Base-by-base conservation (phyloP, 2,888 invertebrate species). In the Drosophila melanosoma region DNA sequence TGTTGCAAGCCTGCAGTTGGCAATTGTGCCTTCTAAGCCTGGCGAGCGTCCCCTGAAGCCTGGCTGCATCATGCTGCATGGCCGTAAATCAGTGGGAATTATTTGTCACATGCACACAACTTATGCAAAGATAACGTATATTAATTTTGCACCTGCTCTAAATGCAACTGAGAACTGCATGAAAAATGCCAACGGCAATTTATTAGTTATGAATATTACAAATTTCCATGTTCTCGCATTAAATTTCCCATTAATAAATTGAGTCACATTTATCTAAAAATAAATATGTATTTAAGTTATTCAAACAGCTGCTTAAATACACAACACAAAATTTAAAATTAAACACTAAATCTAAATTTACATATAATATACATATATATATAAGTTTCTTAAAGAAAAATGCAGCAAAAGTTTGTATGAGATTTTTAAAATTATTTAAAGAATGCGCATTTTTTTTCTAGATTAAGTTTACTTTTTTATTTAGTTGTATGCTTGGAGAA, bases 61-160 rank as follows among this genome's bases (percentile, higher is more conserved):
- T 29, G 26, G 5, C 29, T 35, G 69, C 58, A 69, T 56, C 35
- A 57, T 49, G 70, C 56, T 15, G 57, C 74, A 54, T 35, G 73
- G 36, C 65, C 88, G 81, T 86, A 86, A 86, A 86, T 86, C 88
- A 86, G 83, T 40, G 65, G 90, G 85, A 73, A 86, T 86, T 86
- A 86, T 86, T 88, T 85, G 83, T 85, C 90, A 86, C 77, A 85
- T 72, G 81, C 85, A 75, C 76, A 81, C 69, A 82, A 77, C 67
- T 72, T 76, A 69, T 63, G 68, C 64, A 66, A 73, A 71, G 86
- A 87, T 87, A 88, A 78, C 83, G 81, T 69, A 83, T 86, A 86
- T 78, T 89, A 72, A 84, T 83, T 84, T 87, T 82, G 70, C 89
- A 84, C 89, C 84, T 84, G 84, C 52, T 65, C 70, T 52, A 61